Base-by-base conservation (phyloP, 2,888 invertebrate genomes). In the Amiota mariae region DNA sequence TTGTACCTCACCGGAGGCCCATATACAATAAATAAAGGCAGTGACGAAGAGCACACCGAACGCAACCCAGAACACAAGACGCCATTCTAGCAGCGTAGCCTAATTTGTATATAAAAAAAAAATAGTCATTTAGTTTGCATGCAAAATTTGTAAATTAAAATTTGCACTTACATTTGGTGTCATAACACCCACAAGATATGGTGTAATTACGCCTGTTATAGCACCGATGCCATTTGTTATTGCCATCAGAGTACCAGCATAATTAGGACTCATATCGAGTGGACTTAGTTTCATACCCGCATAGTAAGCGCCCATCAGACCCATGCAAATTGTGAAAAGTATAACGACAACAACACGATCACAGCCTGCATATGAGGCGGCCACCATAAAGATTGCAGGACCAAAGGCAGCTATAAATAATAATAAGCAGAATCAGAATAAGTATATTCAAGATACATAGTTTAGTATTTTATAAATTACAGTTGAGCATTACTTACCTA, bases 61-160 rank as follows among this genome's bases (percentile, higher is more conserved):
- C 59, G 95, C 93, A 51, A 96, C 93, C 94, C 96, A 95, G 88
- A 96, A 96, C 0, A 96, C 95, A 0, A 92, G 83, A 24, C 94
- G 91, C 96, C 96, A 96, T 90, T 95, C 93, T 20, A 89, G 87
- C 9, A 94, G 82, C 0, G 92, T 91, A 66, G 93, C 92, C 93
- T 93, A 47, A 0, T 72, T 2, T 8, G 8, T 36, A 36, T 36
- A n/a, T n/a, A n/a, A n/a, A n/a, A n/a, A n/a, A 36, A 36, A 6
- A 36, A 36, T 6, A 2, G 36, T 15, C 54, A 59, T 9, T 18
- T 59, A 59, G 15, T 59, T 59, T 59, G 36, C 36, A 6, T 6
- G 0, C 36, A 36, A 36, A 36, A 36, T 36, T 36, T 36, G 36
- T 36, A 6, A 36, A 2, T 36, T 2, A 36, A 36, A 36, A 36